Evolutionary conservation across 2,113 vertebrate species (phyloP), one percentile per base, ranked within the genome.

Genomic region (Scatophagus argus): DNA sequence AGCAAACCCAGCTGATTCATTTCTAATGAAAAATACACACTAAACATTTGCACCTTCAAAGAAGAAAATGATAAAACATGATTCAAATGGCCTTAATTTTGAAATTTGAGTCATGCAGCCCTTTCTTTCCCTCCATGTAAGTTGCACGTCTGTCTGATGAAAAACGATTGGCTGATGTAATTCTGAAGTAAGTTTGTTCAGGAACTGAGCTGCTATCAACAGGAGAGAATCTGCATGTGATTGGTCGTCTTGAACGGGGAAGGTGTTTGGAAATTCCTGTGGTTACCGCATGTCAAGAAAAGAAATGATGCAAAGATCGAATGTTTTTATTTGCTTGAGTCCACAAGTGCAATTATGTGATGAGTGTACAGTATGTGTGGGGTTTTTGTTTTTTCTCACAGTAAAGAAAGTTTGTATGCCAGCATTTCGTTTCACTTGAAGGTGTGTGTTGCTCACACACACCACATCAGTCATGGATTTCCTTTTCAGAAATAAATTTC

Each of bases 401-500:
- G 61, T 81, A 64, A 84, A 72, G 71, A 62, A 46, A 36, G 25
- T 58, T 8, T 71, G 52, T 17, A 17, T 52, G 52, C 51, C 46
- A 16, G 66, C 38, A 21, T 81, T 80, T 44, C 61, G 66, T 82
- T 65, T 83, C 70, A 90, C 88, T 85, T 89, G 77, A 90, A 86
- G 83, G 76, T 67, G 76, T 59, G 77, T 68, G 76, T 55, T 23
- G 47, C 56, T 56, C 66, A 64, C 38, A 11, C 0, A 52, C 61
- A 21, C 55, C 27, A 6, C 13, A 71, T 79, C 25, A 44, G 60
- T 52, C 43, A 17, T 79, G 69, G 64, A 55, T 86, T 86, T 82
- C 52, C 61, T 46, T 82, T 84, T 79, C 9, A 49, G 56, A 85
- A 92, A 92, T 88, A 91, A 89, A 92, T 82, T 61, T 85, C 62